Evolutionary conservation across 2,888 invertebrate species (phyloP).

Genomic region (Noctua comes): DNA sequence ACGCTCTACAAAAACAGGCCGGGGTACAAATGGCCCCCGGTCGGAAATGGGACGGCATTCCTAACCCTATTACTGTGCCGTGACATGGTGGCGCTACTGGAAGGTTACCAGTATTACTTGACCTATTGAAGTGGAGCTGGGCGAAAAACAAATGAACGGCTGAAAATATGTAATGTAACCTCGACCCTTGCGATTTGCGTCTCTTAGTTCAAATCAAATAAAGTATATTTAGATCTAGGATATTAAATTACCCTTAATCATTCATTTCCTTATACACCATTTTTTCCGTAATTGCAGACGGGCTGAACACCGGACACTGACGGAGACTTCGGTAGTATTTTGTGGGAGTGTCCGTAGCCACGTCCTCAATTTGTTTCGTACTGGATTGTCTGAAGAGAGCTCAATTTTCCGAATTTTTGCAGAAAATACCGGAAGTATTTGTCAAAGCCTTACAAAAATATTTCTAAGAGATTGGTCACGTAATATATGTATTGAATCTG

Average conservation of each 20-base stretch:
- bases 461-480: neutral
- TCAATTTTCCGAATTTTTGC: neutral
- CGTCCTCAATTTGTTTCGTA: neutral
- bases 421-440: neutral
- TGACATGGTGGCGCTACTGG: constrained; percentile 58
- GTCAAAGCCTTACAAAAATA: neutral
- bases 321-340: neutral
- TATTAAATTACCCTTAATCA: neutral
- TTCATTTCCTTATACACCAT: neutral
- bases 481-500: neutral
- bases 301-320: neutral
- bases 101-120: constrained; percentile 14
- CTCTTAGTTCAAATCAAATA: neutral
- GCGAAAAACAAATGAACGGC: neutral
- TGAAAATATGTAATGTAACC: neutral
- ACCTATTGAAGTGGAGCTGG: neutral
- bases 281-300: neutral
- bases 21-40: constrained; percentile 49
- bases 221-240: neutral
- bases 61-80: constrained; percentile 67
- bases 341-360: neutral
- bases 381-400: neutral
- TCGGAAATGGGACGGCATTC: constrained; percentile 81
- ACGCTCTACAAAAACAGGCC: constrained; percentile 50
- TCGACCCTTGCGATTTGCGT: too few species aligned